phyloP scores from a whole-genome alignment of 1,140 invertebrate species.

The Heliconius hermathena region DNA sequence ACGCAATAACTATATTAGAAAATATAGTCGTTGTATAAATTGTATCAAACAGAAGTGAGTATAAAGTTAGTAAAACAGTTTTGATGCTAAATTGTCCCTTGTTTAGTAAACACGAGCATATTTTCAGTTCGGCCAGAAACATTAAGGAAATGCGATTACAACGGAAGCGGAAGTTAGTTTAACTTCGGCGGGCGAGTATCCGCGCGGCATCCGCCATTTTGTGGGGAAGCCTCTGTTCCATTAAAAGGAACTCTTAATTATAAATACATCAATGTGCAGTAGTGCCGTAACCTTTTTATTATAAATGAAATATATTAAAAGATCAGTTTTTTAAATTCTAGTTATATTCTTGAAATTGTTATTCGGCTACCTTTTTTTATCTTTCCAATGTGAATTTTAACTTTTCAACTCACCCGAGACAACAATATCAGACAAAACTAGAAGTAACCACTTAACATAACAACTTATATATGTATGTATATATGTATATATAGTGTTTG shows the following conservation, averaged over 20 bases:
- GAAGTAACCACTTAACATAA: too few relatives aligned
- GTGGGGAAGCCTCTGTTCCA: conserved; percentile 31
- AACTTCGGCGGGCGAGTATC: conserved; percentile 60
- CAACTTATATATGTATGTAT: too few relatives aligned
- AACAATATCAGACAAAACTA: too few relatives aligned
- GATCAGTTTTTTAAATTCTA: too few relatives aligned
- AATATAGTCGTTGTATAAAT: too few relatives aligned
- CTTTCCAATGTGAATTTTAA: too few relatives aligned
- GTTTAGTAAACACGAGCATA: conserved; percentile 44
- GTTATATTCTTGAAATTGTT: too few relatives aligned
- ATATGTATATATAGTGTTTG: too few relatives aligned
- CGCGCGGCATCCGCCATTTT: conserved; percentile 55
- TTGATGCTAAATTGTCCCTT: conserved; percentile 41
- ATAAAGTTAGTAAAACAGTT: conserved; percentile 28
- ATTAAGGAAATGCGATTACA: conserved; percentile 72
- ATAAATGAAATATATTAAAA: neutral
- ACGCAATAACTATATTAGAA: too few relatives aligned
- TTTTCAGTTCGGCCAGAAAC: conserved; percentile 52
- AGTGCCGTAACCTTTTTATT: conserved; percentile 1
- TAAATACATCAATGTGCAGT: conserved; percentile 12
- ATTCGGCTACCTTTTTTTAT: too few relatives aligned
- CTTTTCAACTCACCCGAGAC: too few relatives aligned
- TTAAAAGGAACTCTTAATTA: conserved; percentile 23
- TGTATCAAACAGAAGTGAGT: neutral
- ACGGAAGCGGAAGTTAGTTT: conserved; percentile 70